Evolutionary conservation across 2,888 invertebrate species (phyloP), one percentile per base, ranked within the genome.

Genomic region (Tenthredo amoena): DNA sequence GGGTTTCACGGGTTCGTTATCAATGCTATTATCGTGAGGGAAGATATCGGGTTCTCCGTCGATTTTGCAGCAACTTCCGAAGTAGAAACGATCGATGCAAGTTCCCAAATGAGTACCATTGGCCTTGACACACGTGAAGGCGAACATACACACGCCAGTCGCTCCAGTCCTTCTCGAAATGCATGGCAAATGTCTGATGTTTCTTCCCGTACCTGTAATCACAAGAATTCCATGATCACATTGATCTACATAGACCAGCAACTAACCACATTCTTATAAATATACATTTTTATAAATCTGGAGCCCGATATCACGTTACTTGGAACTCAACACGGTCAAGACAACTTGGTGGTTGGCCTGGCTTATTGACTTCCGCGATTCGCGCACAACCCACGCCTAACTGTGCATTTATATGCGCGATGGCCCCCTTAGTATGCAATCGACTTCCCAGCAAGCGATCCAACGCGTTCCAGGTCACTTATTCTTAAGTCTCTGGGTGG

Each of bases 31-130:
- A 84, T 95, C 95, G 86, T 93, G 92, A 0, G 91, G 91, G 82
- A 95, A 94, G 0, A 96, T 94, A 88, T 94, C 94, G 85, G 95
- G 95, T 88, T 96, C 96, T 18, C 93, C 93, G 74, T 93, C 93
- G 85, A 98, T 95, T 90, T 97, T 97, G 92, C 98, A 98, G 92
- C 98, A 98, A 50, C 98, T 98, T 84, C 98, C 98, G 92, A 98
- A 98, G 94, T 98, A 98, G 93, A 98, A 98, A 87, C 98, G 96
- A 94, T 98, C 98, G 91, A 98, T 98, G 93, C 98, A 98, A 1
- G 98, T 98, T 47, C 98, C 98, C 88, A 98, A 94, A 91, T 98
- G 98, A 0, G 98, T 97, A 68, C 98, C 98, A 92, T 98, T 98
- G 86, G 97, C 96, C 94, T 98, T 97, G 76, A 97, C 95, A 93